phyloP scores from a whole-genome alignment of 64 coral and sea anemone species.

The Dendronephthya gigantea region DNA sequence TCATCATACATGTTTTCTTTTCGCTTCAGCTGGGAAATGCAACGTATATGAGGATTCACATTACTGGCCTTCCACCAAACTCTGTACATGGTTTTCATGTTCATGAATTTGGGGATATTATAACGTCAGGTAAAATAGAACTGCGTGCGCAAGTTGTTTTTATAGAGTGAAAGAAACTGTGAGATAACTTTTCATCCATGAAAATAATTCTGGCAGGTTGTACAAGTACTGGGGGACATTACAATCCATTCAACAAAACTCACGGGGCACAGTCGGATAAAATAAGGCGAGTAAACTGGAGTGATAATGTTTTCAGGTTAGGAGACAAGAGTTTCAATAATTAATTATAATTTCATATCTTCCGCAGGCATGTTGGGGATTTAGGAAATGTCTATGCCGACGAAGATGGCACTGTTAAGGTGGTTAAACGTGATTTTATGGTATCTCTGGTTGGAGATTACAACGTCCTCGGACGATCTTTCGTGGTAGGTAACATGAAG shows the following conservation, averaged over 20 bases:
- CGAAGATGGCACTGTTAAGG: not conserved
- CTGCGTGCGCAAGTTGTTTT: not conserved
- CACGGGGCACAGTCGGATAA: constrained; percentile 34
- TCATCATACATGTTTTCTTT: not conserved
- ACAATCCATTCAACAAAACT: constrained; percentile 45
- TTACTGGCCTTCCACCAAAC: constrained; percentile 26
- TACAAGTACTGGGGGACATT: constrained; percentile 57
- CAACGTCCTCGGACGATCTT: constrained; percentile 50
- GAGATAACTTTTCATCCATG: not conserved
- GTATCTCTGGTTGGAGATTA: constrained; percentile 38
- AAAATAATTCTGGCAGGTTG: constrained; percentile 36
- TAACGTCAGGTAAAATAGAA: not conserved
- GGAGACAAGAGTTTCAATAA: not conserved
- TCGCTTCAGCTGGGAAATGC: not conserved
- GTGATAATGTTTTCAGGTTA: too few species aligned
- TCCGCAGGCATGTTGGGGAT: constrained; percentile 56
- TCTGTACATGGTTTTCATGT: constrained; percentile 34
- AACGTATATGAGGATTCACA: constrained; percentile 14
- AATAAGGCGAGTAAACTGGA: constrained; percentile 34
- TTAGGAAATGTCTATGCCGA: constrained; percentile 47
- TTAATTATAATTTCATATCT: not conserved
- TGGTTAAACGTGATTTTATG: not conserved
- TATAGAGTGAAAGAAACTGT: not conserved
- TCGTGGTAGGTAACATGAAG: constrained; percentile 35
- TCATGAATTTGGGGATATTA: constrained; percentile 35